Conservation (phyloP, 2,113 vertebrate genomes). For the Scatophagus argus region DNA sequence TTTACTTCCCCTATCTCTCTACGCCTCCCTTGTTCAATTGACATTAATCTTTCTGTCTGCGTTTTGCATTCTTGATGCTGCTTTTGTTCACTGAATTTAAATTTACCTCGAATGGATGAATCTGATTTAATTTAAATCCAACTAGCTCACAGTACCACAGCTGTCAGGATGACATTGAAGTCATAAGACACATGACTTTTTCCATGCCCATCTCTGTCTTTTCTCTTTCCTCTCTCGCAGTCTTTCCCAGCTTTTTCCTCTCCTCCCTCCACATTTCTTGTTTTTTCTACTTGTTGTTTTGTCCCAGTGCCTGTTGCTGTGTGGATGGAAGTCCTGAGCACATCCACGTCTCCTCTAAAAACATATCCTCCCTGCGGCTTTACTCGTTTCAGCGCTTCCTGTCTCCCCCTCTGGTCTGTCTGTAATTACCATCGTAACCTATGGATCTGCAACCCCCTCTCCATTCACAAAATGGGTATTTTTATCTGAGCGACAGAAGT, state of each 20-base stretch:
- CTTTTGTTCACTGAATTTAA: slow-evolving; percentile 11
- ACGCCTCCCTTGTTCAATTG: slow-evolving; percentile 30
- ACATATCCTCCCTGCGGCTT: slow-evolving; percentile 76
- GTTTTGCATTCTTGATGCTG: slow-evolving; percentile 6
- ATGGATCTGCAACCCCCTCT: slow-evolving; percentile 62
- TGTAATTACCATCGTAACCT: slow-evolving; percentile 76
- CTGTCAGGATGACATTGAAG: slow-evolving; percentile 10
- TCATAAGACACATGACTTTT: background rate
- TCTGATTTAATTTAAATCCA: background rate
- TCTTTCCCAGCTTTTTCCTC: slow-evolving; percentile 25
- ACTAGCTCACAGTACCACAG: background rate
- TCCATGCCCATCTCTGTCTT: background rate
- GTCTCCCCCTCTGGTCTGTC: slow-evolving; percentile 53
- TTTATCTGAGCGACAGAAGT: slow-evolving; percentile 40
- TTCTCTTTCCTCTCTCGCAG: background rate
- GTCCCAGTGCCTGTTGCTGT: slow-evolving; percentile 70
- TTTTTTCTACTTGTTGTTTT: slow-evolving; percentile 65
- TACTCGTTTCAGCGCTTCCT: slow-evolving; percentile 68
- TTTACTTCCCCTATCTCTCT: slow-evolving; percentile 17
- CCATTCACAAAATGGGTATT: slow-evolving; percentile 75
- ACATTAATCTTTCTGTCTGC: slow-evolving; percentile 11
- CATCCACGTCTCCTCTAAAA: slow-evolving; percentile 72
- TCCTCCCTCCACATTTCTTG: slow-evolving; percentile 37
- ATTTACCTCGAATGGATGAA: background rate
- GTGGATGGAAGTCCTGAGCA: slow-evolving; percentile 62